phyloP scores from a whole-genome alignment of 2,888 invertebrate species.

The Cistogaster globosa region DNA sequence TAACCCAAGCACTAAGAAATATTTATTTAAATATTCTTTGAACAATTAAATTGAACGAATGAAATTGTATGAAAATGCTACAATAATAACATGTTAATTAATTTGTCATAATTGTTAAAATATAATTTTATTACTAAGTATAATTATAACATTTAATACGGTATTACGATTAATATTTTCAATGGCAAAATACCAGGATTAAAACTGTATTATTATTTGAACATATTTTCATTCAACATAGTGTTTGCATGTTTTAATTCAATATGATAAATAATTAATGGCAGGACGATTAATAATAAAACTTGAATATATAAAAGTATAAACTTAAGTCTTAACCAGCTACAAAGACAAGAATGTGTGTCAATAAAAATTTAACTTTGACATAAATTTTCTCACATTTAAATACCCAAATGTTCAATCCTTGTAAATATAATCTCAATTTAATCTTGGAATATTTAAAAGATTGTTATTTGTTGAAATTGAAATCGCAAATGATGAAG shows the following conservation, averaged over 20 bases:
- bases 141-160: conserved; percentile 30
- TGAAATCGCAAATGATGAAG: not conserved
- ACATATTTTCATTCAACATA: not conserved
- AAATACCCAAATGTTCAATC: conserved; percentile 3
- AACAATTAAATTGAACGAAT: conserved; percentile 21
- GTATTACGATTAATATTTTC: conserved; percentile 55
- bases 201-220: conserved; percentile 21
- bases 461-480: no score
- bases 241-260: not conserved
- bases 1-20: not conserved
- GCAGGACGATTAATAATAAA: conserved; percentile 29
- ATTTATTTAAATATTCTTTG: not conserved
- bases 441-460: not conserved
- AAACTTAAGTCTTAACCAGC: not conserved
- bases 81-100: conserved; percentile 61
- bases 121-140: conserved; percentile 45
- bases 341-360: not conserved
- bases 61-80: conserved; percentile 18
- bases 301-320: conserved; percentile 46
- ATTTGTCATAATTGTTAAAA: conserved; percentile 62
- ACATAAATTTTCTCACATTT: conserved; percentile 29
- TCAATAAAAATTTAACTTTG: conserved; percentile 27
- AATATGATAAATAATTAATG: not conserved
- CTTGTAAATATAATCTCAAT: conserved; percentile 39
- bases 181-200: conserved; percentile 42